These are phyloP conservation scores for Mobula hypostoma DNA, from an alignment of 2,113 vertebrate species.

Conservation along the genomic window DNA sequence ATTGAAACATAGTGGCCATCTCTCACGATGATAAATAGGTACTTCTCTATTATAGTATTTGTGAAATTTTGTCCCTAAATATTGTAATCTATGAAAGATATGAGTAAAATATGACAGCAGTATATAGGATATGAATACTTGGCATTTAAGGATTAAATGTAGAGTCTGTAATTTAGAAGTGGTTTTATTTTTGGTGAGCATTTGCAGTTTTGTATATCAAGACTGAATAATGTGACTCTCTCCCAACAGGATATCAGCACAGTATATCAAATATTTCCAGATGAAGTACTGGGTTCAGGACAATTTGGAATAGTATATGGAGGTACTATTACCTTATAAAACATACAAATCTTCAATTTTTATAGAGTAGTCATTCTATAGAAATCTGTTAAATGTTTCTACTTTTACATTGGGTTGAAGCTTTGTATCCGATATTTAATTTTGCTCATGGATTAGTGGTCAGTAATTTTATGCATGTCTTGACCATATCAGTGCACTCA, in stretches of 20 bases:
- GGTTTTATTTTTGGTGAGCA: not conserved
- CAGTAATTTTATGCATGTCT: too few relatives aligned
- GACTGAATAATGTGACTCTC: slow-evolving; percentile 33
- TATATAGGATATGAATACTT: not conserved
- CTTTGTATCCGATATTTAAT: too few relatives aligned
- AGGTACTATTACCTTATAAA: slow-evolving; percentile 60
- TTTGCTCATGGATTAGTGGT: too few relatives aligned
- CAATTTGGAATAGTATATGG: slow-evolving; percentile 98
- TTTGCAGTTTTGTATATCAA: slow-evolving; percentile 24
- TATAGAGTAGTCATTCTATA: not conserved
- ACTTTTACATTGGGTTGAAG: too few relatives aligned
- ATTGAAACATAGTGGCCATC: not conserved
- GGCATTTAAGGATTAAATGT: not conserved
- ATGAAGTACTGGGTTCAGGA: slow-evolving; percentile 91
- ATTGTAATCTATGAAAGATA: not conserved
- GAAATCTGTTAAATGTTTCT: too few relatives aligned
- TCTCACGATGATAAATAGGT: not conserved
- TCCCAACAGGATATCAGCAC: slow-evolving; percentile 83
- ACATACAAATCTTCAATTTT: not conserved
- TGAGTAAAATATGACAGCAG: not conserved
- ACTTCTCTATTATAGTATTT: not conserved
- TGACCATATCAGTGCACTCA: too few relatives aligned
- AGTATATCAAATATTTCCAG: slow-evolving; percentile 94
- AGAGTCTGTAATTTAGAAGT: not conserved
- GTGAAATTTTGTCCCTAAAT: not conserved